Base-by-base conservation (phyloP, 1,140 invertebrate species). In the Drosophila orosa region DNA sequence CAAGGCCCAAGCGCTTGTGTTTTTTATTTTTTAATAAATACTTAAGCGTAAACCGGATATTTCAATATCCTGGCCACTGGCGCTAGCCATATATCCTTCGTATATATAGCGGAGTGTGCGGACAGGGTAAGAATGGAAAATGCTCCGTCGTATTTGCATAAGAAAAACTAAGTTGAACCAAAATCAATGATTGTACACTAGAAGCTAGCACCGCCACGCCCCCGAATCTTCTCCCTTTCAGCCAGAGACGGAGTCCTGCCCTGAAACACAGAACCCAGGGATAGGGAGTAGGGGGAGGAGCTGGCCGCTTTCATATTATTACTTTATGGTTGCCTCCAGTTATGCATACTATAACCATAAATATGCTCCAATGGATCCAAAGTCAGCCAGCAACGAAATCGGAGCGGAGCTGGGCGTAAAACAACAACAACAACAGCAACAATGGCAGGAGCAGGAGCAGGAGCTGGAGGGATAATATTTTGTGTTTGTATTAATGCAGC, bases 271-370 rank as follows among this genome's bases (percentile, higher is more conserved):
- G 58, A 56, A 37, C 19, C 31, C 31, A 3, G 40, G 47, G 15
- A 25, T 35, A 10, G 31, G 27, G 17, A 24, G 9, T 4, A 12
- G 39, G 3, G 4, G 37, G 17, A n/a, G 24, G n/a, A 31, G 54
- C 25, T 63, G 68, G 65, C 54, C 72, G 82, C 71, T 75, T 82
- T 86, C 75, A 72, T 87, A 86, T 86, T 86, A 87, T 87, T 87
- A 89, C 85, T 87, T 87, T 87, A 87, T 87, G 84, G 84, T 84
- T 74, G 84, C 84, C 84, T 87, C 84, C 80, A 87, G 84, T 87
- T 87, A 87, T 87, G 84, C 84, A 87, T 87, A 89, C 80, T 86
- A 86, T 86, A 86, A 86, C 83, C 83, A 86, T 86, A 86, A 86
- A 86, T 86, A 86, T 87, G 83, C 83, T 87, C 56, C 74, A 78